A percentile compares a stretch with the other conserved stretches of the same genome.
phyloP scores from a whole-genome alignment of 2,797 vertebrate genomes.

The Hydrolagus colliei region DNA sequence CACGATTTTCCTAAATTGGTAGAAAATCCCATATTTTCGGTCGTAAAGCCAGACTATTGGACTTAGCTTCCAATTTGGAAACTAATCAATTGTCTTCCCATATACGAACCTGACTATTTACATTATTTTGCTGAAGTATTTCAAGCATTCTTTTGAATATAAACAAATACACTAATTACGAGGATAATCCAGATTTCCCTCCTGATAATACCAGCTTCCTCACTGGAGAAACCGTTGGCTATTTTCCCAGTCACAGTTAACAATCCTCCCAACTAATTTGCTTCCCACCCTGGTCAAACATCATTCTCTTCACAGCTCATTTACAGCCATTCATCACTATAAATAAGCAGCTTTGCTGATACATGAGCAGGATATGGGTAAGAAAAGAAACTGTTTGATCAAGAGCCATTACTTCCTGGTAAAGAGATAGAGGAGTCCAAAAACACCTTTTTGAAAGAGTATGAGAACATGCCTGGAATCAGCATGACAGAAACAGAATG shows the following conservation, averaged over 20 bases:
- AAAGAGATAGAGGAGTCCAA: background rate
- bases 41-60: too few species aligned
- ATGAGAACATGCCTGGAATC: background rate
- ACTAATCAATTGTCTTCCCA: too few species aligned
- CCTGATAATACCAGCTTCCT: constrained; percentile 6
- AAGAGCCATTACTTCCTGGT: background rate
- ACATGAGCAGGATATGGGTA: background rate
- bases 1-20: too few species aligned
- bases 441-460: background rate
- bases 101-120: background rate
- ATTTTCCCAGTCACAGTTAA: background rate
- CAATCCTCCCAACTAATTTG: background rate
- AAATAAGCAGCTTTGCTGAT: background rate
- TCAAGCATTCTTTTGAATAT: constrained; percentile 11
- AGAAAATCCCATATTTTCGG: too few species aligned
- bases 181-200: background rate
- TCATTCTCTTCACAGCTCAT: background rate
- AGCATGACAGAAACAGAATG: background rate
- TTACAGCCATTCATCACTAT: background rate
- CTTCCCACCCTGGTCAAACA: background rate
- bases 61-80: too few species aligned
- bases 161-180: constrained; percentile 16
- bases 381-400: background rate
- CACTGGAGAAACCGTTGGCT: constrained; percentile 10
- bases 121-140: background rate